phyloP scores from a whole-genome alignment of 1,140 invertebrate species.

The Thalassaphorura encarpata region DNA sequence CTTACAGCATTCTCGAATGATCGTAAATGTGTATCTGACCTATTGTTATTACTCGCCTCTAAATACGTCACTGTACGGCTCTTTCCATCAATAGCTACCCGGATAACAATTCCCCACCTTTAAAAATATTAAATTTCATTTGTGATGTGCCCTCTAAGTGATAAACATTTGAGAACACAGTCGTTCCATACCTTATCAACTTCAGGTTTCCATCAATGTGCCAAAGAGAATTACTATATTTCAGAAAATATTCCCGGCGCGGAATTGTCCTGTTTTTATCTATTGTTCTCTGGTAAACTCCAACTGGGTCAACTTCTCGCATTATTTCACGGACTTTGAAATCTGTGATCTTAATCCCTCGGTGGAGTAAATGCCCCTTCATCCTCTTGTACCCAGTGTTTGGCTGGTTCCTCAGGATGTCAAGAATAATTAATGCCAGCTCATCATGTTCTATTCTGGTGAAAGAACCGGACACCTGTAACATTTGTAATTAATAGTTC shows the following conservation, averaged over 20 bases:
- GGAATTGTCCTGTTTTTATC: constrained; percentile 12
- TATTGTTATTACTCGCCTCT: constrained; percentile 1
- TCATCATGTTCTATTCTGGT: constrained; percentile 1
- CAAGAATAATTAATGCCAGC: neutral
- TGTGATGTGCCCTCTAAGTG: neutral
- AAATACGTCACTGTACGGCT: neutral
- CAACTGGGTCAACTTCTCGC: constrained; percentile 3
- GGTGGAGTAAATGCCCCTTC: constrained; percentile 8
- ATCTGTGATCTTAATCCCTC: constrained; percentile 8
- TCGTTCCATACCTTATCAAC: constrained; percentile 1
- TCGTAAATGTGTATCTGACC: neutral
- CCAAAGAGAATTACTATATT: constrained; percentile 18
- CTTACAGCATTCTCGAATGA: neutral
- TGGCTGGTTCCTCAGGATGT: constrained; percentile 1
- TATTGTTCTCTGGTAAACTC: constrained; percentile 1
- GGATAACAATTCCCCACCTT: constrained; percentile 12
- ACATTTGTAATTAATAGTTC: neutral
- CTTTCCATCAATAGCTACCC: constrained; percentile 12
- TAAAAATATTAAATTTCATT: neutral
- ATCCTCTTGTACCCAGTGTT: constrained; percentile 20
- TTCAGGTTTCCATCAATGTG: constrained; percentile 19
- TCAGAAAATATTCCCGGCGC: constrained; percentile 9
- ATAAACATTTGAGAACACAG: neutral
- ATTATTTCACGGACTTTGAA: neutral
- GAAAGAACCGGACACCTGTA: neutral